Base-by-base conservation (phyloP, 2,113 vertebrate genomes). In the Eurypyga helias region DNA sequence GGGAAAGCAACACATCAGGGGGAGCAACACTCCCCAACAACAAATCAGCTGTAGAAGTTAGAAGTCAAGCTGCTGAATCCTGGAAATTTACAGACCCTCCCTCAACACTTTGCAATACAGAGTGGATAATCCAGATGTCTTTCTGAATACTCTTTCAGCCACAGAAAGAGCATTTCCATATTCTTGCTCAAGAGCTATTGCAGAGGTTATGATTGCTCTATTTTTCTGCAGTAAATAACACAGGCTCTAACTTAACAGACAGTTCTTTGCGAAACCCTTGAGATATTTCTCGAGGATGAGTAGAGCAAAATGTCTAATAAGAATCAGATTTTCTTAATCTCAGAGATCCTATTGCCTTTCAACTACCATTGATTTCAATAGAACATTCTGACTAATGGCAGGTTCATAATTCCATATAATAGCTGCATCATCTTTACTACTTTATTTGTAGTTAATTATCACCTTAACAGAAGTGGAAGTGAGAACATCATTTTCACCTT, bases 361-460 rank as follows among this genome's bases (percentile, higher is more conserved):
- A 70, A 73, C 28, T 57, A 81, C 18, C 31, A 87, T 23, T 84
- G 61, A 86, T 71, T 86, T 90, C 33, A 71, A 62, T 12, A 78
- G 41, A 87, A 55, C 38, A 33, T 58, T 36, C 57, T 79, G 77
- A 77, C 45, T 90, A 95, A 89, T 25, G 72, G 57, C 28, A 92
- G 33, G 45, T 55, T 79, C 25, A 55, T 90, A 79, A 96, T 97
- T 97, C 87, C 57, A 67, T 90, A 17, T 41, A 88, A 89, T 87
- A 87, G 19, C 62, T 89, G 33, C 83, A 83, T 80, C 83, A 79
- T 93, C 69, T 88, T 95, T 88, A 75, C 58, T 83, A 46, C 65
- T 97, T 97, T 79, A 91, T 90, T 97, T 96, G 93, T 96, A 96
- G 96, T 97, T 98, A 98, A 96, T 97, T 98, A 97, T 97, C 97